These are phyloP conservation scores for Diadophis punctatus DNA, from an alignment of 2,113 vertebrate species.

Conservation along the genomic window DNA sequence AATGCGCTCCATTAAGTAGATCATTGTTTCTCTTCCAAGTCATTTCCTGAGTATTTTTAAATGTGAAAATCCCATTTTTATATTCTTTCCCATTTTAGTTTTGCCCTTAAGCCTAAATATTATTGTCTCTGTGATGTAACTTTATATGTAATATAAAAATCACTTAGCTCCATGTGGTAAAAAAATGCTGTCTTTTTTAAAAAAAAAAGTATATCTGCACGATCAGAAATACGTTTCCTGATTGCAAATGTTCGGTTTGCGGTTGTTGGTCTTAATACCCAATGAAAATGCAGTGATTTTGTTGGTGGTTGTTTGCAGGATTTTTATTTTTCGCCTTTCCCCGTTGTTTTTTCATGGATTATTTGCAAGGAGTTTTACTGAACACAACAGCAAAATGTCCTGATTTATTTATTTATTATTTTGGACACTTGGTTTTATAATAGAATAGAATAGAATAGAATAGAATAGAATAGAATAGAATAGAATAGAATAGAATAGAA, in stretches of 20 bases:
- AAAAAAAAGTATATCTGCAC: conserved; percentile 50
- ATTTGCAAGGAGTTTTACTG: conserved; percentile 47
- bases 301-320: conserved; percentile 50
- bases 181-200: conserved; percentile 41
- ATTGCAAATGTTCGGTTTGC: conserved; percentile 54
- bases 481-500: too few relatives aligned
- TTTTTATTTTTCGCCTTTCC: conserved; percentile 32
- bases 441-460: too few relatives aligned
- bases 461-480: too few relatives aligned
- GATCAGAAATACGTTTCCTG: conserved; percentile 53
- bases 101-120: conserved; percentile 59
- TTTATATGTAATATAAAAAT: conserved; percentile 25
- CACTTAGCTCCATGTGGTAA: conserved; percentile 40
- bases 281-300: conserved; percentile 39
- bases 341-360: conserved; percentile 42
- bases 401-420: background rate
- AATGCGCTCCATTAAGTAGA: conserved; percentile 59
- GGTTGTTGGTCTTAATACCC: conserved; percentile 52
- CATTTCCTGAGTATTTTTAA: conserved; percentile 68
- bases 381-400: conserved; percentile 36
- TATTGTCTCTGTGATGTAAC: conserved; percentile 55
- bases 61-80: conserved; percentile 61
- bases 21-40: conserved; percentile 58
- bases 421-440: background rate
- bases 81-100: conserved; percentile 40